phyloP scores from a whole-genome alignment of 2,888 invertebrate species.

The Drosophila putrida region DNA sequence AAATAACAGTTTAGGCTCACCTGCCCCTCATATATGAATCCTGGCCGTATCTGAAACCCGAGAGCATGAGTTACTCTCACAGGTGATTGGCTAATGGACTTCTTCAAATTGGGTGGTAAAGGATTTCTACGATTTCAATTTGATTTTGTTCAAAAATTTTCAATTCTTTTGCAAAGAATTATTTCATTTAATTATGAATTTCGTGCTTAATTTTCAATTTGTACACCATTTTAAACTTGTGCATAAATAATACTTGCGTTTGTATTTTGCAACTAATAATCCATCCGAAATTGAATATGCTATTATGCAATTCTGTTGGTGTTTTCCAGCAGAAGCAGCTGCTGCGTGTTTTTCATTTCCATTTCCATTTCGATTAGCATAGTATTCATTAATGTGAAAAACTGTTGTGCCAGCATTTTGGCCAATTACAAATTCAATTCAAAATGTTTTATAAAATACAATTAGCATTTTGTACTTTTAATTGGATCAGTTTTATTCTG shows the following conservation, averaged over 20 bases:
- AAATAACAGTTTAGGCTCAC: slow-evolving; percentile 49
- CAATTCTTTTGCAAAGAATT: background rate
- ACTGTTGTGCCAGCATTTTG: slow-evolving; percentile 45
- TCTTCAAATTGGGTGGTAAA: slow-evolving; percentile 45
- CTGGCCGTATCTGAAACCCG: slow-evolving; percentile 11
- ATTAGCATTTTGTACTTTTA: slow-evolving; percentile 64
- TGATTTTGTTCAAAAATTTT: slow-evolving; percentile 18
- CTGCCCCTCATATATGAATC: too few species aligned
- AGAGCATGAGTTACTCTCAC: slow-evolving; percentile 15
- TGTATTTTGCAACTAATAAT: slow-evolving; percentile 17
- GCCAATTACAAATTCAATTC: slow-evolving; percentile 73
- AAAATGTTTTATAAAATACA: slow-evolving; percentile 68
- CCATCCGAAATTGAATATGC: slow-evolving; percentile 6
- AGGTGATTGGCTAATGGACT: slow-evolving; percentile 30
- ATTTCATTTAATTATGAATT: background rate
- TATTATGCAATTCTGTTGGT: slow-evolving; percentile 6
- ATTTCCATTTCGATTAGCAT: slow-evolving; percentile 17
- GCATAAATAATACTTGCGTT: slow-evolving; percentile 20
- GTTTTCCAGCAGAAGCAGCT: slow-evolving; percentile 16
- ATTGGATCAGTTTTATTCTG: slow-evolving; percentile 52
- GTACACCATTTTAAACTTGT: background rate
- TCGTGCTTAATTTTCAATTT: slow-evolving; percentile 1
- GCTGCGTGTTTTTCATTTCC: slow-evolving; percentile 17
- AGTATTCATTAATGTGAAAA: slow-evolving; percentile 52
- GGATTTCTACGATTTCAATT: background rate